Evolutionary conservation across 2,888 invertebrate genomes (phyloP), one percentile per base, ranked within the genome.

Genomic region (Gandaritis pyraliata): DNA sequence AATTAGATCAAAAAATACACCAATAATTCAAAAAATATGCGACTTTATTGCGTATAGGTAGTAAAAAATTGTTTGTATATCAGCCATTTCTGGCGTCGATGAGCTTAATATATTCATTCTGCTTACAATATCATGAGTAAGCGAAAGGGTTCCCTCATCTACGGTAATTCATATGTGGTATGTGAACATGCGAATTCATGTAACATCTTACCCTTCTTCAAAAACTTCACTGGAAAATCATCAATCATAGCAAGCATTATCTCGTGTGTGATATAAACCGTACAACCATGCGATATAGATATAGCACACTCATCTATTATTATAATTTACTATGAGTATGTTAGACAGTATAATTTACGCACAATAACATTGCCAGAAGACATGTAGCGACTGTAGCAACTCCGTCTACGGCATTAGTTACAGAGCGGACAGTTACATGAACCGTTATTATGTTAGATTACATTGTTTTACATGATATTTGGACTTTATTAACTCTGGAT

Each of bases 201-300:
- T 72, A 72, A 77, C 79, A 77, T 78, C 77, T 78, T 74, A 71
- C 77, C 70, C 71, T 66, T 69, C 72, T 71, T 76, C 75, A 74
- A 73, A 78, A 82, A 83, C 74, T 82, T 82, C 71, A 74, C 70
- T 66, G 70, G 64, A 71, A 75, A 72, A 72, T 77, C 83, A 90
- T 90, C 86, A 88, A 88, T 90, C 88, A 87, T 81, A 78, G 69
- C 73, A 73, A 50, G 78, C 77, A 81, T 81, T 83, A 86, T 86
- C 84, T 83, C 71, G 48, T 73, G 66, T 71, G 73, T 68, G 73
- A 76, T 78, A 75, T 68, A 75, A 77, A 73, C 70, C 54, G 50
- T 38, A 47, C 70, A 65, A 52, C 63, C 58, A 50, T 57, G 56
- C 69, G 69, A 75, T 77, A 74, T 72, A 77, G 69, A 75, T 77